A percentile compares a stretch with the other conserved stretches of the same genome.
Conservation (phyloP, 2,797 vertebrate genomes). For the Chiloscyllium punctatum region DNA sequence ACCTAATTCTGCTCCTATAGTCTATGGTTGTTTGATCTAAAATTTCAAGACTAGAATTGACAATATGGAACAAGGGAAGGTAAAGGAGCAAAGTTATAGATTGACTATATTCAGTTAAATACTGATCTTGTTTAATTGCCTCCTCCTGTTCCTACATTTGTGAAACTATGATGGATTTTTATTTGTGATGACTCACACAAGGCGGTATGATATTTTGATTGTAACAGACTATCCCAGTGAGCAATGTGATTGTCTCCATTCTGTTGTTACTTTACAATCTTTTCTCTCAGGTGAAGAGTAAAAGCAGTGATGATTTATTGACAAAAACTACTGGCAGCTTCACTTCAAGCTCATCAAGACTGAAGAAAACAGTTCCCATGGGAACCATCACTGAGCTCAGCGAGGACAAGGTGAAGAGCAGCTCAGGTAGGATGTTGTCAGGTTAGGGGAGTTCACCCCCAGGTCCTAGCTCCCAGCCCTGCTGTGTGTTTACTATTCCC, state of each 20-base stretch:
- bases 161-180: background rate
- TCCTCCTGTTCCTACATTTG: background rate
- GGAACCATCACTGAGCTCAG: conserved; percentile 82
- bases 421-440: conserved; percentile 59
- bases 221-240: background rate
- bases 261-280: background rate
- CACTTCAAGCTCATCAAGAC: conserved; percentile 58
- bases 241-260: background rate
- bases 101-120: background rate
- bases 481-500: too few species aligned
- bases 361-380: conserved; percentile 83
- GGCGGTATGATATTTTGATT: background rate
- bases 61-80: background rate
- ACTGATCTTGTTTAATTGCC: background rate
- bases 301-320: conserved; percentile 88
- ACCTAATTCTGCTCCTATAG: too few species aligned
- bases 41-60: background rate
- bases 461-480: too few species aligned
- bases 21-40: background rate
- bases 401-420: conserved; percentile 67
- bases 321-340: conserved; percentile 66
- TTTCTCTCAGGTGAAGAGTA: conserved; percentile 75
- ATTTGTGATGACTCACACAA: background rate
- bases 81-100: background rate
- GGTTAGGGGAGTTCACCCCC: background rate